A percentile compares a stretch with the other conserved stretches of the same genome.
These are phyloP conservation scores for Sylvia atricapilla DNA, from an alignment of 2,113 vertebrate species.

Conservation along the genomic window DNA sequence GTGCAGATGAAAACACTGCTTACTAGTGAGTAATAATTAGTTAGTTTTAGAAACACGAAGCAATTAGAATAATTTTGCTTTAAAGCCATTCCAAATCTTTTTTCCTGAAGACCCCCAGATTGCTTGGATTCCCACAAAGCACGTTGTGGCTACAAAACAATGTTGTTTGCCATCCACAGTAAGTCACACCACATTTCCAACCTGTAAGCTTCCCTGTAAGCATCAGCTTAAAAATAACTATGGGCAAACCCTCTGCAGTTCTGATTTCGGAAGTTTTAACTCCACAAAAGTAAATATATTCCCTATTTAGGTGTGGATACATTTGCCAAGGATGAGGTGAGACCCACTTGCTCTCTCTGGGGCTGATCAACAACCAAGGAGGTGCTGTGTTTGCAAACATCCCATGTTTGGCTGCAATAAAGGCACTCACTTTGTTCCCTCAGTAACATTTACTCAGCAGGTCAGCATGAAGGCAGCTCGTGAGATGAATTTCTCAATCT, in stretches of 20 bases:
- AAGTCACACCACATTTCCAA: background rate
- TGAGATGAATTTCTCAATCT: background rate
- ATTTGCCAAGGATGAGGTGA: background rate
- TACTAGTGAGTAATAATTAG: background rate
- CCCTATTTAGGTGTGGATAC: background rate
- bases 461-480: background rate
- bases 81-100: background rate
- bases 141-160: background rate
- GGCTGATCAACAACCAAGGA: background rate
- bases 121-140: slow-evolving; percentile 1
- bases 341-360: background rate
- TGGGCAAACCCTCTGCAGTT: background rate
- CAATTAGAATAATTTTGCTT: background rate
- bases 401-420: background rate
- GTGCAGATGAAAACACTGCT: background rate
- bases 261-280: background rate
- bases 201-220: background rate
- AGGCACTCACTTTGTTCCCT: background rate
- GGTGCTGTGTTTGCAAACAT: background rate
- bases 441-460: background rate
- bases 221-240: background rate
- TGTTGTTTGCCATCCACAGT: background rate
- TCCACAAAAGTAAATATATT: background rate
- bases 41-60: background rate
- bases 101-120: background rate